A percentile compares a stretch with the other conserved stretches of the same genome.
Evolutionary conservation across 2,797 vertebrate genomes (phyloP).

Genomic region (Spheniscus humboldti): DNA sequence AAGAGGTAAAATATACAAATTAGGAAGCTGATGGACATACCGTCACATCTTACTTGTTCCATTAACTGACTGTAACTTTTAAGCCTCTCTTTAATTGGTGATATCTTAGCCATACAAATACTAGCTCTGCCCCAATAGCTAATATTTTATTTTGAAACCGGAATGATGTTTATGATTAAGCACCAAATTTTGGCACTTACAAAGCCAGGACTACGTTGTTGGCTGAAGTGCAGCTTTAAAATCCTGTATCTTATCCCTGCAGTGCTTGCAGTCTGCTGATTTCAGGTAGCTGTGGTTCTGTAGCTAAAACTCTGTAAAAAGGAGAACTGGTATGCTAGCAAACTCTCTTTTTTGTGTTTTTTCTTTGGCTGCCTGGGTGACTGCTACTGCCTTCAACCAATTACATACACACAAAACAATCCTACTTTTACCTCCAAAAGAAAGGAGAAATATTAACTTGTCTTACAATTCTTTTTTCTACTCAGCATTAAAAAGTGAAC

Average conservation of each 20-base stretch:
- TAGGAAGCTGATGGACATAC: background rate
- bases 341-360: background rate
- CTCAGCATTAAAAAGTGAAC: background rate
- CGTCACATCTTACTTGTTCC: background rate
- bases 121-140: background rate
- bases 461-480: background rate
- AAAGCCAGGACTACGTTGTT: background rate
- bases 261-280: background rate
- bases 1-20: background rate
- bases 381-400: background rate
- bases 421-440: background rate
- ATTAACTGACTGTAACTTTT: background rate
- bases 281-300: background rate
- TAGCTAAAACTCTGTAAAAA: background rate
- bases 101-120: background rate
- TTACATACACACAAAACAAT: background rate
- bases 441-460: background rate
- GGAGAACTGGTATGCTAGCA: background rate
- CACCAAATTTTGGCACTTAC: background rate
- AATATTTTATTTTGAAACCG: background rate
- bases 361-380: background rate
- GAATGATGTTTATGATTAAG: background rate
- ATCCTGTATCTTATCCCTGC: background rate
- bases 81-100: background rate
- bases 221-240: background rate